Percentiles rank a stretch among this genome's conserved stretches.
These are phyloP conservation scores for Spea bombifrons DNA, from an alignment of 2,113 vertebrate species.

Conservation along the genomic window DNA sequence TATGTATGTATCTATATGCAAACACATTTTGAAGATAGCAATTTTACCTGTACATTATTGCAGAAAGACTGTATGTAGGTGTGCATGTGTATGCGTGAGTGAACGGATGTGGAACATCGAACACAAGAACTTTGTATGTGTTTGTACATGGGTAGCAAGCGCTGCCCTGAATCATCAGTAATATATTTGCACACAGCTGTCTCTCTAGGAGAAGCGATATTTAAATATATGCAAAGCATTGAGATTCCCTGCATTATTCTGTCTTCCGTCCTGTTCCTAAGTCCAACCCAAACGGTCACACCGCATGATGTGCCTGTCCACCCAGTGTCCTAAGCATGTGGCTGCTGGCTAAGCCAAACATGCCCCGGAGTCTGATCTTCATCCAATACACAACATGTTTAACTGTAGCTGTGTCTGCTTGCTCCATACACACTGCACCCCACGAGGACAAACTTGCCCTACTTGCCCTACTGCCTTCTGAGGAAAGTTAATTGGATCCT, in stretches of 20 bases:
- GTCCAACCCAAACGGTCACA: conserved; percentile 41
- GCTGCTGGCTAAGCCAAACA: conserved; percentile 1
- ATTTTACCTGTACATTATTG: not conserved
- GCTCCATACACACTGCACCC: not conserved
- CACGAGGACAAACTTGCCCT: not conserved
- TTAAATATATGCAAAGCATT: conserved; percentile 43
- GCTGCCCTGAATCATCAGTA: conserved; percentile 14
- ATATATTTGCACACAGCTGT: conserved; percentile 46
- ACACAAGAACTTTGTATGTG: not conserved
- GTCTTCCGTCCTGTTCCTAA: conserved; percentile 15
- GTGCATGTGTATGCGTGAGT: conserved; percentile 4
- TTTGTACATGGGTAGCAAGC: not conserved
- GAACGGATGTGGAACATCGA: not conserved
- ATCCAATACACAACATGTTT: not conserved
- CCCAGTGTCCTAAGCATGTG: conserved; percentile 50
- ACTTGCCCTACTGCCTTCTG: not conserved
- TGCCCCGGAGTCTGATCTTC: not conserved
- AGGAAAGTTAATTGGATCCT: not conserved
- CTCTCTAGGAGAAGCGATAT: conserved; percentile 43
- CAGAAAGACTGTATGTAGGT: not conserved
- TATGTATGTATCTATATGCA: conserved; percentile 18
- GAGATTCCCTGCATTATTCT: conserved; percentile 23
- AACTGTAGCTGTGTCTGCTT: conserved; percentile 5
- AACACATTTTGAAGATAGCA: conserved; percentile 8
- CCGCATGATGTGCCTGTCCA: conserved; percentile 52